These are phyloP conservation scores for Drosophila kambysellisi DNA, from an alignment of 2,888 invertebrate species.

Conservation along the genomic window DNA sequence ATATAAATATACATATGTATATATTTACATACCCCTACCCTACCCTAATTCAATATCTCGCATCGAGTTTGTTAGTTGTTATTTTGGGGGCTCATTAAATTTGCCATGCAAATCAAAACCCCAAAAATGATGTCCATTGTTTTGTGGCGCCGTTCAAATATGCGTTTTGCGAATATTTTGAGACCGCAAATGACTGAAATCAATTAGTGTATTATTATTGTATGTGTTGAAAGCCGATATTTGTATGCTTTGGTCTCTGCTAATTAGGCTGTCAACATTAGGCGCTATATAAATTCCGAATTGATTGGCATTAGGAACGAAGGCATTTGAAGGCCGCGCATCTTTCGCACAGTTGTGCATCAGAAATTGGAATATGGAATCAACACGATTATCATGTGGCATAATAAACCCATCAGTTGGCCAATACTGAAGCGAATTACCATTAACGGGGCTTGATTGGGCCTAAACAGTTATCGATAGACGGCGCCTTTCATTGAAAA, in stretches of 20 bases:
- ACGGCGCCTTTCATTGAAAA: not conserved
- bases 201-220: conserved; percentile 52
- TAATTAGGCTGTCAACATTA: conserved; percentile 55
- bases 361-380: not conserved
- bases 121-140: conserved; percentile 28
- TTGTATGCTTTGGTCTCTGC: conserved; percentile 33
- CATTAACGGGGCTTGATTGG: not conserved
- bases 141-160: conserved; percentile 23
- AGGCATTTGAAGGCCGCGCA: not conserved
- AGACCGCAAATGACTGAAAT: conserved; percentile 54
- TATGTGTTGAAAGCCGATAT: conserved; percentile 42
- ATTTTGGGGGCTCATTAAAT: conserved; percentile 22
- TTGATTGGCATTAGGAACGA: conserved; percentile 15
- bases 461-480: not conserved
- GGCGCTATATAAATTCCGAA: conserved; percentile 14
- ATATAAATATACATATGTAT: no score
- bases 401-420: not conserved
- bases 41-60: conserved; percentile 34
- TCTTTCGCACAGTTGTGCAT: not conserved
- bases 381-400: not conserved
- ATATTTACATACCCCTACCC: not conserved
- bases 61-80: conserved; percentile 30
- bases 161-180: conserved; percentile 26
- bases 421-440: not conserved
- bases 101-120: conserved; percentile 27